phyloP scores from a whole-genome alignment of 2,797 vertebrate genomes.

The Characodon lateralis region DNA sequence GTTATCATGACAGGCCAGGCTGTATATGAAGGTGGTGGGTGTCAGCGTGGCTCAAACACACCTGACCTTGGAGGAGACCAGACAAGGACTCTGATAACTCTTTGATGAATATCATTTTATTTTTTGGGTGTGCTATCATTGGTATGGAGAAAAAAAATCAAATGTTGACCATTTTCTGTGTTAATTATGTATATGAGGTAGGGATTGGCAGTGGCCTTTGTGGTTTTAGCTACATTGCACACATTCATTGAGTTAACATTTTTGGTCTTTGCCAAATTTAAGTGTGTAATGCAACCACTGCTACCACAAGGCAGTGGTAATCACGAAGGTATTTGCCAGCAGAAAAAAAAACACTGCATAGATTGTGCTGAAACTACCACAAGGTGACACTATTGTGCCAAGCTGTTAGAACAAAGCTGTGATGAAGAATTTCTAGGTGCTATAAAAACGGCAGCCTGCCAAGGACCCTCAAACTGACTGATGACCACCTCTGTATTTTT shows the following conservation, averaged over 20 bases:
- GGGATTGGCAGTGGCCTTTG: neutral
- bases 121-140: constrained; percentile 48
- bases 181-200: constrained; percentile 14
- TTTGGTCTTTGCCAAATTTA: too few relatives aligned
- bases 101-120: constrained; percentile 47
- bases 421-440: neutral
- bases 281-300: too few relatives aligned
- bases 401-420: neutral
- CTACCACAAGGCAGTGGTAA: neutral
- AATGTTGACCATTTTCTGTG: constrained; percentile 27
- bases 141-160: constrained; percentile 26
- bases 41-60: constrained; percentile 42
- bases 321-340: neutral
- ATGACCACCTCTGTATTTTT: neutral
- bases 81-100: constrained; percentile 49
- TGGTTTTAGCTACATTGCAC: too few relatives aligned
- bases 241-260: too few relatives aligned
- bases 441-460: neutral
- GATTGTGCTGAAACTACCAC: neutral
- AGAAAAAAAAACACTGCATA: neutral
- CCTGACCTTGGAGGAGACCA: constrained; percentile 46
- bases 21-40: constrained; percentile 45
- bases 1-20: constrained; percentile 37
- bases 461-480: neutral
- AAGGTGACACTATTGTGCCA: neutral